Evolutionary conservation across 1,140 invertebrate species (phyloP).

Genomic region (Aplysia californica): DNA sequence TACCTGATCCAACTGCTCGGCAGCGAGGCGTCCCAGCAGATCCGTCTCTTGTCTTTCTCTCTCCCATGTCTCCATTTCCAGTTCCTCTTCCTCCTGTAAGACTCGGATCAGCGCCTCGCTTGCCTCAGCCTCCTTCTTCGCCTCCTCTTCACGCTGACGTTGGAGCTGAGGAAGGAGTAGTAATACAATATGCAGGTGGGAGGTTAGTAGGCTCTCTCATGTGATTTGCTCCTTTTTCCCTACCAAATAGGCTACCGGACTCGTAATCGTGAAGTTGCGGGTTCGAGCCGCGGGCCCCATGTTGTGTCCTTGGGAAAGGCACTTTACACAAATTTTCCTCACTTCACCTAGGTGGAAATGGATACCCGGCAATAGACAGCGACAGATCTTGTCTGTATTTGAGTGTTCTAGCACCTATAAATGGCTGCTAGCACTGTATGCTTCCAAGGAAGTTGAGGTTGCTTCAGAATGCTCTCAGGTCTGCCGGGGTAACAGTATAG

Average conservation of each 20-base stretch:
- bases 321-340: slow-evolving; percentile 3
- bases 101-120: slow-evolving; percentile 49
- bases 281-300: no score
- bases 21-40: neutral
- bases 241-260: neutral
- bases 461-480: no score
- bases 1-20: neutral
- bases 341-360: no score
- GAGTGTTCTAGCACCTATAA: no score
- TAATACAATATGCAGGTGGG: neutral
- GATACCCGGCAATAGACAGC: no score
- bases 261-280: no score
- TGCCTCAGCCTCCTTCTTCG: slow-evolving; percentile 44
- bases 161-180: slow-evolving; percentile 36
- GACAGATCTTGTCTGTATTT: no score
- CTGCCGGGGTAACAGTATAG: no score
- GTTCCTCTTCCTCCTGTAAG: slow-evolving; percentile 44
- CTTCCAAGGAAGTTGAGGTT: no score
- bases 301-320: no score
- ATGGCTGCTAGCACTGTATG: no score
- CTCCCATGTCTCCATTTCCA: slow-evolving; percentile 22
- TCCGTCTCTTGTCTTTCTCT: slow-evolving; percentile 24
- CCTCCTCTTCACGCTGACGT: slow-evolving; percentile 43
- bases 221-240: neutral
- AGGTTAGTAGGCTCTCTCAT: neutral